phyloP scores from a whole-genome alignment of 2,113 vertebrate species.

The Microcebus murinus region DNA sequence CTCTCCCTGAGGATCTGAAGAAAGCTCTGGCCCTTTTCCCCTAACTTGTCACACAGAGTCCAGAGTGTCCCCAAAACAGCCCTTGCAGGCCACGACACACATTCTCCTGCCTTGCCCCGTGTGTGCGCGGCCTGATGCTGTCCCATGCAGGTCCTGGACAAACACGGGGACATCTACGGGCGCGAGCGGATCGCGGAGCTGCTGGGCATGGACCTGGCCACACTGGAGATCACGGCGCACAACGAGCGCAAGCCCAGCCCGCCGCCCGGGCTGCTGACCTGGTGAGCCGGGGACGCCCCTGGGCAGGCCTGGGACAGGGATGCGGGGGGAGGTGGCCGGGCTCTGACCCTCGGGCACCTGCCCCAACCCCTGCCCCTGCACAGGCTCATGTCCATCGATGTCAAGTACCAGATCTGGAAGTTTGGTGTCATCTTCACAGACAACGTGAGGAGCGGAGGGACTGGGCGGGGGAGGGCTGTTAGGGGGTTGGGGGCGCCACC shows the following conservation, averaged over 20 bases:
- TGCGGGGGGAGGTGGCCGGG: rapidly evolving
- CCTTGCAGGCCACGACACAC: not conserved
- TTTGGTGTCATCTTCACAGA: slow-evolving; percentile 95
- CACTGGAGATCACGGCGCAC: slow-evolving; percentile 92
- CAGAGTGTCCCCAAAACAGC: not conserved
- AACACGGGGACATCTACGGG: slow-evolving; percentile 95
- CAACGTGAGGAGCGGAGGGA: slow-evolving; percentile 87
- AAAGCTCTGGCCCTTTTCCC: not conserved
- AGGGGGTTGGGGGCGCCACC: not conserved
- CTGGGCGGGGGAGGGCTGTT: too few species aligned
- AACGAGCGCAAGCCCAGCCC: slow-evolving; percentile 90
- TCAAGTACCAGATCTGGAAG: slow-evolving; percentile 98
- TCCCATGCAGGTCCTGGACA: slow-evolving; percentile 90
- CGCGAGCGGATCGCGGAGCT: slow-evolving; percentile 94
- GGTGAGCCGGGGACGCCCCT: slow-evolving; percentile 78
- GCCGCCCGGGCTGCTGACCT: slow-evolving; percentile 90
- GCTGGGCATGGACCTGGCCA: slow-evolving; percentile 94
- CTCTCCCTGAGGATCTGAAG: not conserved
- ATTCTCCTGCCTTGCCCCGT: too few species aligned
- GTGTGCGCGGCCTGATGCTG: not conserved
- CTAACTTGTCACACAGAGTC: not conserved
- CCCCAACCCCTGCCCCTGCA: not conserved
- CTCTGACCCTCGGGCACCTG: not conserved
- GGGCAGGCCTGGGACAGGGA: not conserved
- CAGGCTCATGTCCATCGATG: slow-evolving; percentile 93